Evolutionary conservation across 2,797 vertebrate species (phyloP), one percentile per base, ranked within the genome.

Genomic region (Eutrigla gurnardus): DNA sequence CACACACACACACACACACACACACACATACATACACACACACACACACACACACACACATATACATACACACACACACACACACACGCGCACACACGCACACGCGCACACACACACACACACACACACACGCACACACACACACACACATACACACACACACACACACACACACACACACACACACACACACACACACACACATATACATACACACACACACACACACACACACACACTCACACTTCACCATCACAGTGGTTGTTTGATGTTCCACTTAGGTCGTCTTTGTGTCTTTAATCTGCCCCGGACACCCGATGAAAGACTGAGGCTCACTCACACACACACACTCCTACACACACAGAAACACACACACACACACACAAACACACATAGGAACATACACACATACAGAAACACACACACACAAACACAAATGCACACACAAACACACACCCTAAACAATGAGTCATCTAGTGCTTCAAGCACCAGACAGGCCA

Each of bases 181-280:
- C 58, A 42, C 32, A 40, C 42, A 25, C 37, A 52, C 36, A 40
- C 54, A 43, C 32, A 67, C 57, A 65, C 42, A 50, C 36, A 15
- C 58, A 70, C 39, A 55, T 39, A 36, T 45, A 63, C 33, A 36
- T 52, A 50, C 32, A 46, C 37, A 42, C 33, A 42, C 52, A 59
- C 33, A 61, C 58, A 69, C 36, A 33, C 70, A 69, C 25, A 68
- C 49, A 33, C 57, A 46, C 43, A 45, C 36, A 61, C 45, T 3
- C 42, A 12, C 36, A 11, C 67, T 32, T 39, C 59, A 37, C 35
- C 65, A 42, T 42, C 58, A 13, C 12, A 9, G 59, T 46, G 59
- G 69, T 73, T 87, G 88, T 88, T 91, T 90, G 85, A 91, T 91
- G 88, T 91, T 91, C 81, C 90, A 74, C 78, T 81, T 45, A 49